Evolutionary conservation across 2,113 vertebrate species (phyloP).

Genomic region (Hystrix cristata): DNA sequence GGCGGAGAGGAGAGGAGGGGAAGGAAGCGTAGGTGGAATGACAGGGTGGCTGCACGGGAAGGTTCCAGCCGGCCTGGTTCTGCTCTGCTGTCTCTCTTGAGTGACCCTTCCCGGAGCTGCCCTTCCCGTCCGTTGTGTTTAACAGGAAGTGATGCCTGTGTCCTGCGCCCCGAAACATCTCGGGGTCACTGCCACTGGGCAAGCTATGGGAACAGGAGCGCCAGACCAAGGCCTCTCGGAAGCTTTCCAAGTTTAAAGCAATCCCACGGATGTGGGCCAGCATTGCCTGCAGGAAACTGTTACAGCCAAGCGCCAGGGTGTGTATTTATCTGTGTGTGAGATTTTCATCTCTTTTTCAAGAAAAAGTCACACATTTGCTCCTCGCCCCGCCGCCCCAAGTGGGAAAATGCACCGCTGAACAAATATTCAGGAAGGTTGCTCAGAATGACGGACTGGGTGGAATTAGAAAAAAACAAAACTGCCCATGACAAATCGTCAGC

Average conservation of each 20-base stretch:
- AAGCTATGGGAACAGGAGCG: neutral
- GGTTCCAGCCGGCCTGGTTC: too few relatives aligned
- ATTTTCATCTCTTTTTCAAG: conserved; percentile 65
- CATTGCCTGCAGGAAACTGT: neutral
- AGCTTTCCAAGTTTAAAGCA: conserved; percentile 56
- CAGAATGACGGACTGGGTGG: conserved; percentile 58
- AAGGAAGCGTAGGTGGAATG: neutral
- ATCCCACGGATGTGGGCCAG: neutral
- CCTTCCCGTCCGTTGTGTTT: neutral
- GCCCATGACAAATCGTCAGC: conserved; percentile 17
- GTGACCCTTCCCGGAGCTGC: neutral
- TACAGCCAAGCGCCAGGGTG: neutral
- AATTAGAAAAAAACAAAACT: neutral
- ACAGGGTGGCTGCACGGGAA: neutral
- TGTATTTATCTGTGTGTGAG: conserved; percentile 68
- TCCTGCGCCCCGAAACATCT: neutral
- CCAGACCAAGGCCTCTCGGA: conserved; percentile 12
- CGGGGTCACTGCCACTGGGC: neutral
- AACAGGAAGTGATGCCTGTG: neutral
- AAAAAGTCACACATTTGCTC: conserved; percentile 31
- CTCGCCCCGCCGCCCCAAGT: neutral
- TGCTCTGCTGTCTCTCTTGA: neutral
- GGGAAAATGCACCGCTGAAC: conserved; percentile 61
- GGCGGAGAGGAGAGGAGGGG: neutral
- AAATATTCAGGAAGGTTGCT: conserved; percentile 62